These are phyloP conservation scores for Syrista parreyssii DNA, from an alignment of 2,888 invertebrate genomes.

Conservation along the genomic window DNA sequence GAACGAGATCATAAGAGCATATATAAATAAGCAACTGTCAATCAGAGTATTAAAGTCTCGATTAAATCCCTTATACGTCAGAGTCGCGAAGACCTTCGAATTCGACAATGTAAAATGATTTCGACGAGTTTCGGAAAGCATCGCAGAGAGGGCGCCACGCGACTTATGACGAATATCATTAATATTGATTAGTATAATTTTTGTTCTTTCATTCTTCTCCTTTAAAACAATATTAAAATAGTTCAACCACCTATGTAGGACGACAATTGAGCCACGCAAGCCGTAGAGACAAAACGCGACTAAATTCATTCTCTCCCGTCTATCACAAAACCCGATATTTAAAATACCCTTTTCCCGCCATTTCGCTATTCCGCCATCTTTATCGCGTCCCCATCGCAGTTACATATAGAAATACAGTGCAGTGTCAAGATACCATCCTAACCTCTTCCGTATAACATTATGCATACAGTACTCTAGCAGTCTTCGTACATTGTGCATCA, in stretches of 20 bases:
- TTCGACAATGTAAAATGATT: neutral
- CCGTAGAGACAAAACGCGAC: neutral
- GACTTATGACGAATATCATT: neutral
- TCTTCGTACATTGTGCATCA: slow-evolving; percentile 7
- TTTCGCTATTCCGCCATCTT: too few species aligned
- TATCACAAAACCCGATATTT: neutral
- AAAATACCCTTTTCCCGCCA: neutral
- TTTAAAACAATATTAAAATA: neutral
- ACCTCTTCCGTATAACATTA: slow-evolving; percentile 4
- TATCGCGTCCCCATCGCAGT: neutral
- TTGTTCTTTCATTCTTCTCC: neutral
- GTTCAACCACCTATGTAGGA: neutral
- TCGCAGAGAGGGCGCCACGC: neutral
- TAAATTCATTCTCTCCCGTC: neutral
- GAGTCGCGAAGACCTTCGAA: neutral
- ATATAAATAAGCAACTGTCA: neutral
- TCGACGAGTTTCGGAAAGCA: neutral
- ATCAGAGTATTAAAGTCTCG: neutral
- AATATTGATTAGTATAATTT: neutral
- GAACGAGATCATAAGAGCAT: neutral
- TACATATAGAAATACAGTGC: neutral
- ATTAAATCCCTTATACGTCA: neutral
- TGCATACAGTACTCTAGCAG: slow-evolving; percentile 6
- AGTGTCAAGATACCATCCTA: slow-evolving; percentile 3
- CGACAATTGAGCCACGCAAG: neutral